A percentile compares a stretch with the other conserved stretches of the same genome.
phyloP scores from a whole-genome alignment of 1,140 invertebrate species.

The Babylonia areolata region DNA sequence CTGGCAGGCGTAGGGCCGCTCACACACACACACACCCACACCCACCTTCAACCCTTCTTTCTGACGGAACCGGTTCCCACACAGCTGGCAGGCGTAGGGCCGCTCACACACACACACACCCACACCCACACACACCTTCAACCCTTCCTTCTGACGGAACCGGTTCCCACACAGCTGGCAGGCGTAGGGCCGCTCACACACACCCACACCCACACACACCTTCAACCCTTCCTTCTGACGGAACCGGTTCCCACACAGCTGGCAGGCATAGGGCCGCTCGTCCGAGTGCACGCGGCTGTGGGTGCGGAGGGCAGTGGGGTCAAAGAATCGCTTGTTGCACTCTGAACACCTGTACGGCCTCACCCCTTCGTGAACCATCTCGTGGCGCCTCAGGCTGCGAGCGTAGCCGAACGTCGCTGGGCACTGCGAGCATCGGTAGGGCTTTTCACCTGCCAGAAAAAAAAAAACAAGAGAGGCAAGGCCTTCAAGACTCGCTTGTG shows the following conservation, averaged over 20 bases:
- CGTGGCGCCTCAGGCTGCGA: conserved; percentile 9
- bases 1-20: conserved; percentile 37
- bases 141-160: no score
- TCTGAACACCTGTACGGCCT: not conserved
- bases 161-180: no score
- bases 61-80: no score
- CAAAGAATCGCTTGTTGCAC: conserved; percentile 25
- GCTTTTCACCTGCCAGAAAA: not conserved
- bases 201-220: no score
- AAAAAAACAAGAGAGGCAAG: no score
- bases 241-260: conserved; percentile 33
- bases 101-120: no score
- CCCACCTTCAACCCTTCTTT: no score
- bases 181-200: no score
- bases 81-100: no score
- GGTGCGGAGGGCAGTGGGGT: conserved; percentile 11
- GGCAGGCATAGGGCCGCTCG: conserved; percentile 34
- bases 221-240: conserved; percentile 23
- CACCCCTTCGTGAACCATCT: not conserved
- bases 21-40: no score
- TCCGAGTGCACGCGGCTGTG: conserved; percentile 33
- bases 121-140: no score
- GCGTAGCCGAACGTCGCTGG: not conserved
- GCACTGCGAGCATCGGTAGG: not conserved
- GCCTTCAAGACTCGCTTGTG: no score